phyloP scores from a whole-genome alignment of 2,888 invertebrate species.

The Zeuzera pyrina region DNA sequence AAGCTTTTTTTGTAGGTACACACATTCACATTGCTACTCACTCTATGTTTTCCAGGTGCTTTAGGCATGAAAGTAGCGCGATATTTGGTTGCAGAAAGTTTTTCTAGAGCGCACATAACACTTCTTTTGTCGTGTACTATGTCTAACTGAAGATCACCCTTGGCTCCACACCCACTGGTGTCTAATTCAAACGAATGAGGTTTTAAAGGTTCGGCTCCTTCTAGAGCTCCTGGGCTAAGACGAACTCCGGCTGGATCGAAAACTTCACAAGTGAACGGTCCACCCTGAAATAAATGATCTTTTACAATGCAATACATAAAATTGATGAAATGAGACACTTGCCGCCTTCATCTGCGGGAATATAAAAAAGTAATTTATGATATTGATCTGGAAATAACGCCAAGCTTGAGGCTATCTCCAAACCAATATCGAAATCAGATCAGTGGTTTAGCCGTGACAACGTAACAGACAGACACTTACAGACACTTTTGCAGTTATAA shows the following conservation, averaged over 20 bases:
- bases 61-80: constrained; percentile 85
- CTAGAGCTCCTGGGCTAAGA: constrained; percentile 78
- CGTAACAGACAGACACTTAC: too few species aligned
- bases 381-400: too few species aligned
- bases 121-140: constrained; percentile 92
- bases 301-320: too few species aligned
- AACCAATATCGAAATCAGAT: too few species aligned
- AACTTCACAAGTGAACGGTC: constrained; percentile 96
- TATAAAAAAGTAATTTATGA: too few species aligned
- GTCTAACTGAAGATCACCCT: constrained; percentile 90
- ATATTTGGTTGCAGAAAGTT: constrained; percentile 82
- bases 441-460: too few species aligned
- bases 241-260: constrained; percentile 94
- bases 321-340: too few species aligned
- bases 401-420: too few species aligned
- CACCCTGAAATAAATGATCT: constrained; percentile 78
- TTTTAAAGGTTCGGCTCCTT: constrained; percentile 87
- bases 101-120: constrained; percentile 86
- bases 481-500: too few species aligned
- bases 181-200: constrained; percentile 88
- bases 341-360: too few species aligned
- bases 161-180: constrained; percentile 77
- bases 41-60: constrained; percentile 84
- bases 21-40: constrained; percentile 31
- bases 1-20: too few species aligned